Conservation (phyloP, 92 coral and sea anemone genomes). For the Micromussa lordhowensis region DNA sequence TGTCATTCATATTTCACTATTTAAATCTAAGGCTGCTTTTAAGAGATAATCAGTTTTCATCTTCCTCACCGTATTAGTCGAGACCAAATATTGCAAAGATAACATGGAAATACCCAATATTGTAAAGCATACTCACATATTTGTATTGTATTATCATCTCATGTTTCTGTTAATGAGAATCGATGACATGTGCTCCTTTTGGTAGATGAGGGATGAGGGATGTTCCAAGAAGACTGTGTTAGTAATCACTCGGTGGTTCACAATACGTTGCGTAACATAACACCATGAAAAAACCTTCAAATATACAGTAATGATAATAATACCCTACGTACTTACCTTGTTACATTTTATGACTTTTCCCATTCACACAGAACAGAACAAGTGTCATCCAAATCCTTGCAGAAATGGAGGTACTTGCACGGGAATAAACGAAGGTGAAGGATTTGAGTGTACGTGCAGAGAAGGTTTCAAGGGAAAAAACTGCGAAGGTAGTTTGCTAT, state of each 20-base stretch:
- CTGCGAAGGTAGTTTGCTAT: slow-evolving; percentile 81
- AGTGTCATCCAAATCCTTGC: slow-evolving; percentile 99
- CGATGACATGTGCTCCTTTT: too few species aligned
- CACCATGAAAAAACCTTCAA: background rate
- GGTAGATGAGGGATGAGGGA: too few species aligned
- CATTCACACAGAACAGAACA: slow-evolving; percentile 76
- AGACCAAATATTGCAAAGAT: background rate
- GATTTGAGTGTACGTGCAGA: slow-evolving; percentile 94
- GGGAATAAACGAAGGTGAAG: slow-evolving; percentile 87
- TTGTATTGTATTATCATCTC: too few species aligned
- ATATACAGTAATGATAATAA: background rate
- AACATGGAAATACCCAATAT: background rate
- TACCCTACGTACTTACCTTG: background rate
- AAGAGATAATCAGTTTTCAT: background rate
- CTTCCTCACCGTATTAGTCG: background rate
- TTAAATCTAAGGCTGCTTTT: background rate
- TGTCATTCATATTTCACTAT: background rate
- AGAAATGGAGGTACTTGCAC: slow-evolving; percentile 99
- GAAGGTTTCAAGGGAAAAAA: slow-evolving; percentile 94
- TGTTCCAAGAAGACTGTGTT: too few species aligned
- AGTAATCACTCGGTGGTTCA: too few species aligned
- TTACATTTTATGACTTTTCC: too few species aligned
- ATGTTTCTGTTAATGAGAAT: too few species aligned
- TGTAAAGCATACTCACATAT: too few species aligned
- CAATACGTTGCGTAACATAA: too few species aligned